These are phyloP conservation scores for Diarsia brunnea DNA, from an alignment of 2,888 invertebrate genomes.

Conservation along the genomic window DNA sequence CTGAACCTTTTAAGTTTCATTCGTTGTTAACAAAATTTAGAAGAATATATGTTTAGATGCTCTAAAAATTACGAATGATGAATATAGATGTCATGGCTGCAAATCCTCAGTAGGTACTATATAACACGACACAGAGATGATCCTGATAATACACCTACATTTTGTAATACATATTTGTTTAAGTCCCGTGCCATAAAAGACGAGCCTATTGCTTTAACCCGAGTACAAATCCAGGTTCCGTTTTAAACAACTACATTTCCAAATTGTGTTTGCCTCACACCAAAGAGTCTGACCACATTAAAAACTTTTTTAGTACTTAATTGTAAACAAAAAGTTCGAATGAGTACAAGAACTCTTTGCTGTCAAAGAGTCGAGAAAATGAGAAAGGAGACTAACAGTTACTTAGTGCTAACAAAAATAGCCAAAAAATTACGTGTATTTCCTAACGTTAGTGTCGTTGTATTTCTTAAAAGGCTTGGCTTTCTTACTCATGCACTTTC, in stretches of 20 bases:
- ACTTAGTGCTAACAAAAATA: constrained; percentile 30
- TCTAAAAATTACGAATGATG: no score
- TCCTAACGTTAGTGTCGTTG: constrained; percentile 37
- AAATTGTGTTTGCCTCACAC: not conserved
- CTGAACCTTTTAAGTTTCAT: not conserved
- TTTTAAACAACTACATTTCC: not conserved
- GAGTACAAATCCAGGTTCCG: not conserved
- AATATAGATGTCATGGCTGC: no score
- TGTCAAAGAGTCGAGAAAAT: constrained; percentile 35
- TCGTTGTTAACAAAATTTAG: not conserved
- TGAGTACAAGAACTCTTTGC: constrained; percentile 31
- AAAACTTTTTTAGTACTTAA: not conserved
- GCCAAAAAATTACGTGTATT: constrained; percentile 48
- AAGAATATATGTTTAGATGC: no score
- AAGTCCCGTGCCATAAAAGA: not conserved
- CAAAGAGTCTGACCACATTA: not conserved
- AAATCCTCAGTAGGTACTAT: no score
- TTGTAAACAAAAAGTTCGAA: constrained; percentile 13
- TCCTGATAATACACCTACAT: no score
- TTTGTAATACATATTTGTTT: no score
- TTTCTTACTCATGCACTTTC: constrained; percentile 59
- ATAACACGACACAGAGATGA: no score
- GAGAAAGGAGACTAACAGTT: constrained; percentile 30
- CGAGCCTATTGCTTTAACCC: not conserved
- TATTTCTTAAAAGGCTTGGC: constrained; percentile 49